Base-by-base conservation (phyloP, 1,140 invertebrate species). In the Araneus ventricosus region DNA sequence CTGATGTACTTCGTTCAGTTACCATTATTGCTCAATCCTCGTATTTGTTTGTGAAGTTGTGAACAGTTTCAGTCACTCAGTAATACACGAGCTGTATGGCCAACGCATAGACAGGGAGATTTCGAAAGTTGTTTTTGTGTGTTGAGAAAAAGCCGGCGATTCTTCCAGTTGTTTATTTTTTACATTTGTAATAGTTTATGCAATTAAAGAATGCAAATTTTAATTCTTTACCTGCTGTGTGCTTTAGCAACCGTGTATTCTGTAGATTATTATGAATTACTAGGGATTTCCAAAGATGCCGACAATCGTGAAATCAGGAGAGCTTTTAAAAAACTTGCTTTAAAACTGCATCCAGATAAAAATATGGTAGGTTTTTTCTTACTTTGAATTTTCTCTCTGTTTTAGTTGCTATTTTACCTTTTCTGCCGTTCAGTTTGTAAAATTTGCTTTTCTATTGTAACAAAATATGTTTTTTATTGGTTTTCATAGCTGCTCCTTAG, bases 291-390 rank as follows among this genome's bases (percentile, higher is more conserved):
- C 0, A 97, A 96, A 95, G 96, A 97, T 95, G 97, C 97, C 0
- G 96, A 96, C 93, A 96, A 96, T 87, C 96, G 97, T 95, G 97
- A 98, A 95, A 98, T 98, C 89, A 96, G 97, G 94, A 97, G 97
- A 95, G 97, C 97, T 34, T 98, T 98, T 95, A 98, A 98, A 95
- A 97, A 97, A 95, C 94, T 98, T 45, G 98, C 97, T 4, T 96
- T 98, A 4, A 97, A 96, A 94, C 96, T 97, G 94, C 98, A 98
- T 96, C 98, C 98, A 39, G 98, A 98, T 95, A 98, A 98, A 96
- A 98, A 98, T 96, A 96, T 96, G 94, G 97, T 97, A 96, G 95
- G 94, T 92, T 90, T 59, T n/a, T 37, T 14, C 30, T 67, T 67
- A 2, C 61, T 57, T 52, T 82, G 70, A 84, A 79, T 89, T 57